A percentile compares a stretch with the other conserved stretches of the same genome.
Conservation (phyloP, 2,888 invertebrate species). For the Scaptomyza parva region DNA sequence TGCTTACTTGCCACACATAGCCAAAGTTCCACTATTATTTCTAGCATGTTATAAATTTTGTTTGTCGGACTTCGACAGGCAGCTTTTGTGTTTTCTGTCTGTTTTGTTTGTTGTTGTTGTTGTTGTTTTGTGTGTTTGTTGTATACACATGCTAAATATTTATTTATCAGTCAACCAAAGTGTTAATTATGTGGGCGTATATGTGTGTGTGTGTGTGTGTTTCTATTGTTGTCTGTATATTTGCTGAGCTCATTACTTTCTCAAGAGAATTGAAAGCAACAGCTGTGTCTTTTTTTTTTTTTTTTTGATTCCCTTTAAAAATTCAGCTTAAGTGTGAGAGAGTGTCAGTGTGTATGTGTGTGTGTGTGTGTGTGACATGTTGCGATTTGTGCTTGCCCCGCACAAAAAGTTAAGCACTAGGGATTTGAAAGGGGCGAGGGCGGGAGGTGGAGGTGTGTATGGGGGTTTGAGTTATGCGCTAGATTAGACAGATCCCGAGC, state of each 20-base stretch:
- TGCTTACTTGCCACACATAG: too few species aligned
- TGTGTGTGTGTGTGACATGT: neutral
- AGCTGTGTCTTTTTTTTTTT: conserved; percentile 36
- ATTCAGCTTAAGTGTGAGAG: neutral
- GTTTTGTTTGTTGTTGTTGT: neutral
- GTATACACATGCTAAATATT: conserved; percentile 70
- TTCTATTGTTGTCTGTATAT: conserved; percentile 21
- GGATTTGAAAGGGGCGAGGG: too few species aligned
- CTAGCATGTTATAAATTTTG: conserved; percentile 67
- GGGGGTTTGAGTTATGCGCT: too few species aligned
- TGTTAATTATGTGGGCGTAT: conserved; percentile 71
- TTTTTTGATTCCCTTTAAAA: neutral
- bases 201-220: conserved; percentile 10
- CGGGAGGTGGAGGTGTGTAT: too few species aligned
- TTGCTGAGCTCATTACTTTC: conserved; percentile 70
- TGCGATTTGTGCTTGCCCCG: conserved; percentile 4
- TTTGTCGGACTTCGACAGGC: conserved; percentile 45
- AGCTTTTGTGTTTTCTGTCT: neutral
- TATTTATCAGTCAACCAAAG: conserved; percentile 69
- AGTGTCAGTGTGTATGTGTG: too few species aligned
- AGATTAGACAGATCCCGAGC: neutral
- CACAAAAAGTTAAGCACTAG: neutral
- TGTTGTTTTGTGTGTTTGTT: neutral
- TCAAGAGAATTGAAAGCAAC: conserved; percentile 48
- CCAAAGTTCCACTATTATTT: conserved; percentile 62